Conservation (phyloP, 2,113 vertebrate genomes). For the Campylorhamphus procurvoides region DNA sequence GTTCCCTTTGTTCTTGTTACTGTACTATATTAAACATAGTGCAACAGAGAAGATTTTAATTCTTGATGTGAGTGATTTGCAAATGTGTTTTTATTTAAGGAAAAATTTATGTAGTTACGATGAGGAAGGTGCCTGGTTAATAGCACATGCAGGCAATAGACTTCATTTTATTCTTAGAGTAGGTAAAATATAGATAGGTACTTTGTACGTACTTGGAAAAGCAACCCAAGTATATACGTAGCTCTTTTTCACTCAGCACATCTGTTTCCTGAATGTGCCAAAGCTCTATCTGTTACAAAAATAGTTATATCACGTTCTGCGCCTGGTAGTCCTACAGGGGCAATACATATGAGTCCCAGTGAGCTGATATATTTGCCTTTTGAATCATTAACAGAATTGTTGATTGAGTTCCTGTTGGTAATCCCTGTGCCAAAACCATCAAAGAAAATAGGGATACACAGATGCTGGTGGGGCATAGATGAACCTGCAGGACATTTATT, state of each 20-base stretch:
- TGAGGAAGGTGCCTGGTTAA: not conserved
- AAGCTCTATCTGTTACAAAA: slow-evolving; percentile 21
- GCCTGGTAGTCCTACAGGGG: slow-evolving; percentile 24
- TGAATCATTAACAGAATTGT: slow-evolving; percentile 69
- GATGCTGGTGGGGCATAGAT: slow-evolving; percentile 60
- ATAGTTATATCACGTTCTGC: not conserved
- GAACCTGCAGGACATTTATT: slow-evolving; percentile 63
- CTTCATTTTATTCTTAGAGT: not conserved
- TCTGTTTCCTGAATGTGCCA: slow-evolving; percentile 36
- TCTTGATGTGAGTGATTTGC: not conserved
- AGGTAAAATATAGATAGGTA: not conserved
- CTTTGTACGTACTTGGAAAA: not conserved
- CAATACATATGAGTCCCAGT: not conserved
- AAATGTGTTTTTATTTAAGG: slow-evolving; percentile 2
- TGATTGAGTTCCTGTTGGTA: slow-evolving; percentile 65
- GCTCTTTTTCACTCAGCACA: slow-evolving; percentile 5
- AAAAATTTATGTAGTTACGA: not conserved
- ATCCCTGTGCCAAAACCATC: slow-evolving; percentile 62
- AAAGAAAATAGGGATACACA: slow-evolving; percentile 60
- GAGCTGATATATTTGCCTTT: slow-evolving; percentile 66
- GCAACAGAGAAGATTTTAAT: not conserved
- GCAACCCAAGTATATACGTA: not conserved
- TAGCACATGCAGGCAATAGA: not conserved
- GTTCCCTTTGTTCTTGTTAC: not conserved
- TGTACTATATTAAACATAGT: not conserved